Conservation (phyloP, 2,797 vertebrate species). For the Benthosema pterotum region DNA sequence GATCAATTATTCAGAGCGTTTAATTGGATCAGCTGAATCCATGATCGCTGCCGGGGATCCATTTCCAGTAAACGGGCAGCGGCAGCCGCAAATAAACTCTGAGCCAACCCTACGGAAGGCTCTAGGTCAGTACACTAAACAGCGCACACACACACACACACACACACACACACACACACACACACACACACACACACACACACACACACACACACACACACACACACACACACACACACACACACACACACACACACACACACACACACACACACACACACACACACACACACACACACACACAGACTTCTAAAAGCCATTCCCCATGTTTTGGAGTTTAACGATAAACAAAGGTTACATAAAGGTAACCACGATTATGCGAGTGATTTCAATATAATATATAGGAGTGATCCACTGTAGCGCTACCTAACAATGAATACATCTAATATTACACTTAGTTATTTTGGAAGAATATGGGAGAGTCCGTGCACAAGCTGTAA, state of each 20-base stretch:
- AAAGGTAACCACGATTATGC: too few species aligned
- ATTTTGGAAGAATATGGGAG: constrained; percentile 33
- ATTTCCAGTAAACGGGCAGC: constrained; percentile 79
- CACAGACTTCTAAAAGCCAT: constrained; percentile 35
- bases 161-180: constrained; percentile 28
- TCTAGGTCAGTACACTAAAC: constrained; percentile 62
- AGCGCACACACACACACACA: constrained; percentile 37
- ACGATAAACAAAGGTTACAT: too few species aligned
- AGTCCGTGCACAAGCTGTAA: constrained; percentile 12
- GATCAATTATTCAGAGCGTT: constrained; percentile 83
- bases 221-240: constrained; percentile 28
- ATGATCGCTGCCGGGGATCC: constrained; percentile 71
- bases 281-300: constrained; percentile 48
- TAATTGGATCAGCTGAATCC: constrained; percentile 82
- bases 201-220: constrained; percentile 34
- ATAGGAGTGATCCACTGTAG: too few species aligned
- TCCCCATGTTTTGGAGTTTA: constrained; percentile 17
- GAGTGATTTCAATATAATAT: too few species aligned
- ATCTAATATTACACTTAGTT: constrained; percentile 12
- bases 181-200: constrained; percentile 47
- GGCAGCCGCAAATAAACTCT: constrained; percentile 76
- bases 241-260: constrained; percentile 47
- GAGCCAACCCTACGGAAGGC: constrained; percentile 64
- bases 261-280: constrained; percentile 29
- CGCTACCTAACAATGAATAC: constrained; percentile 14